These are phyloP conservation scores for Scaptodrosophila latifasciaeformis DNA, from an alignment of 2,888 invertebrate species.

Conservation along the genomic window DNA sequence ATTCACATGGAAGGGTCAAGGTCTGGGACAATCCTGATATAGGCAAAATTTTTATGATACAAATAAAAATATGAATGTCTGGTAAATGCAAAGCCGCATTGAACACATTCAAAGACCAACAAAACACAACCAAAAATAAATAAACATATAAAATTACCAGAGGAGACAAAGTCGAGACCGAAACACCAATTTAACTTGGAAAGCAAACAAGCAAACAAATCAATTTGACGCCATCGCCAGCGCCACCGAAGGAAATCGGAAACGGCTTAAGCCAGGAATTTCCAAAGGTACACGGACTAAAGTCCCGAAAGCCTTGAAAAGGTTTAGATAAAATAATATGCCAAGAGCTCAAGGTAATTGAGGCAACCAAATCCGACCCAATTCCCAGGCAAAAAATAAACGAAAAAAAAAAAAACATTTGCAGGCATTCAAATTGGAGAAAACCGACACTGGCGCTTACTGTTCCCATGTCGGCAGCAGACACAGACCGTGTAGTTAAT, in stretches of 20 bases:
- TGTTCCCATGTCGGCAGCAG: too few relatives aligned
- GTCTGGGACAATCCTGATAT: too few relatives aligned
- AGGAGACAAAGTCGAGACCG: not conserved
- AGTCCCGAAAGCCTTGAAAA: slow-evolving; percentile 24
- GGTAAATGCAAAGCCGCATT: too few relatives aligned
- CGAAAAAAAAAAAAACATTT: too few relatives aligned
- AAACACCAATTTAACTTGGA: slow-evolving; percentile 16
- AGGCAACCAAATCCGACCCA: slow-evolving; percentile 34
- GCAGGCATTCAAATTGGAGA: slow-evolving; percentile 14
- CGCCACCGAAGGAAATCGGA: too few relatives aligned
- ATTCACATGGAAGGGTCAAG: too few relatives aligned
- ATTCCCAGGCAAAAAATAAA: too few relatives aligned
- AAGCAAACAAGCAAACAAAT: slow-evolving; percentile 44
- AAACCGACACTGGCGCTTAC: not conserved
- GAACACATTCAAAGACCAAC: too few relatives aligned
- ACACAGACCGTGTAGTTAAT: slow-evolving; percentile 53
- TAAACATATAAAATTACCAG: slow-evolving; percentile 2
- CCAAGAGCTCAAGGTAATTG: slow-evolving; percentile 13
- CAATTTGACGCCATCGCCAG: slow-evolving; percentile 57
- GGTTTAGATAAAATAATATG: slow-evolving; percentile 33
- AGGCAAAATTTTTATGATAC: too few relatives aligned
- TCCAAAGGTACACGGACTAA: slow-evolving; percentile 30
- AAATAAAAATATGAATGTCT: too few relatives aligned
- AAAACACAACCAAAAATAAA: too few relatives aligned
- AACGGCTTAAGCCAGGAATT: too few relatives aligned